Conservation (phyloP, 2,888 invertebrate genomes). For the Cosmia trapezina region DNA sequence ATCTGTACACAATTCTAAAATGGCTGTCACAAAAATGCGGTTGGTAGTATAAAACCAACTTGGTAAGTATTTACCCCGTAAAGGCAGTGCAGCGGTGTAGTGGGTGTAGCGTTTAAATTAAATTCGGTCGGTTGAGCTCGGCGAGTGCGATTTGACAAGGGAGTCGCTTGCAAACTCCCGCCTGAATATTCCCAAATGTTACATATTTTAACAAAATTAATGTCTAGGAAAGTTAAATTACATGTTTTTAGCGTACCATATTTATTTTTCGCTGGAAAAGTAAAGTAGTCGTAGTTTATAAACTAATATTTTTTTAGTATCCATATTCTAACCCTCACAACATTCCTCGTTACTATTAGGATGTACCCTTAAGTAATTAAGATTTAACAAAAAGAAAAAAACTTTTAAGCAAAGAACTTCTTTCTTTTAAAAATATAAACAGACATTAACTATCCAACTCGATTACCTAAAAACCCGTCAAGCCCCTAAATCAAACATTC, state of each 20-base stretch:
- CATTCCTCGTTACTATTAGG: neutral
- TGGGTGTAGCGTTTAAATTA: slow-evolving; percentile 65
- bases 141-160: slow-evolving; percentile 68
- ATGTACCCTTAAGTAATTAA: neutral
- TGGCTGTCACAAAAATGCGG: slow-evolving; percentile 1
- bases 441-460: neutral
- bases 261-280: slow-evolving; percentile 24
- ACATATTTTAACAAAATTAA: slow-evolving; percentile 69
- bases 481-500: slow-evolving; percentile 6
- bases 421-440: neutral
- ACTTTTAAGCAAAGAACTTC: too few relatives aligned
- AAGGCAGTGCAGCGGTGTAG: slow-evolving; percentile 54
- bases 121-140: slow-evolving; percentile 67
- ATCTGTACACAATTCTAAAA: neutral
- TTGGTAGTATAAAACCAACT: slow-evolving; percentile 22
- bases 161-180: slow-evolving; percentile 58
- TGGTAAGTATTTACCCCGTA: slow-evolving; percentile 43
- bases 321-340: neutral
- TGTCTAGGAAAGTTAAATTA: slow-evolving; percentile 63
- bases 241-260: slow-evolving; percentile 45
- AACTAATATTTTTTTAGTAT: neutral
- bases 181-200: slow-evolving; percentile 64
- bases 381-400: too few relatives aligned
- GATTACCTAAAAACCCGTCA: neutral
- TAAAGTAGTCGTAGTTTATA: neutral